Evolutionary conservation across 2,888 invertebrate genomes (phyloP).

Genomic region (Lampropteryx suffumata): DNA sequence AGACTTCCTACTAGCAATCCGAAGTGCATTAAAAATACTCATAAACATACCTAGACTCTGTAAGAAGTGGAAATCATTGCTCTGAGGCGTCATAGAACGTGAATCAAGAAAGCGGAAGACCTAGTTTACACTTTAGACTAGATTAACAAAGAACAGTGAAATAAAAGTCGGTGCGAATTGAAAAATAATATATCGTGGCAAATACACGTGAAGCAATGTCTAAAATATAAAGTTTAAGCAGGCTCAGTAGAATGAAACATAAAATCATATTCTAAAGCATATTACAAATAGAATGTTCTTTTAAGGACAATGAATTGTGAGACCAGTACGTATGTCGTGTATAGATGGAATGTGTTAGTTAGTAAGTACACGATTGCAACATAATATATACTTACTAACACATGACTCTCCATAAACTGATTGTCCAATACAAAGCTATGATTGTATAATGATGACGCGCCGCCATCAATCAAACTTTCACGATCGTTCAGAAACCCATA

Average conservation of each 20-base stretch:
- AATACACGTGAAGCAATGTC: too few relatives aligned
- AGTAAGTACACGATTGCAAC: too few relatives aligned
- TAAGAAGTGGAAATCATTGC: conserved; percentile 6
- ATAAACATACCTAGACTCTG: background rate
- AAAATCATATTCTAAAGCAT: too few relatives aligned
- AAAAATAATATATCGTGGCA: background rate
- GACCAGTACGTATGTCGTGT: too few relatives aligned
- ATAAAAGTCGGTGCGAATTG: background rate
- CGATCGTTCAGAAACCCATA: conserved; percentile 40
- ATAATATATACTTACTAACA: conserved; percentile 13
- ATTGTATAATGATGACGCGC: conserved; percentile 42
- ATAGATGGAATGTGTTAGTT: too few relatives aligned
- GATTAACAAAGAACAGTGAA: conserved; percentile 3
- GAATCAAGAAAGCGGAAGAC: conserved; percentile 24
- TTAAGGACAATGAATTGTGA: too few relatives aligned
- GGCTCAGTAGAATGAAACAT: too few relatives aligned
- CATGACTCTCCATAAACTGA: conserved; percentile 27
- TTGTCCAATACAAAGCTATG: conserved; percentile 15
- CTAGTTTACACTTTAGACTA: conserved; percentile 10
- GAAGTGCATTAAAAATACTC: background rate
- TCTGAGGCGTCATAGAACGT: conserved; percentile 3
- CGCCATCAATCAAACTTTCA: conserved; percentile 47
- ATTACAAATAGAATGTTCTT: too few relatives aligned
- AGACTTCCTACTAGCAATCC: background rate
- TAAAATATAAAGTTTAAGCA: too few relatives aligned